Evolutionary conservation across 1,140 invertebrate genomes (phyloP).

Genomic region (Plutomurus gul): DNA sequence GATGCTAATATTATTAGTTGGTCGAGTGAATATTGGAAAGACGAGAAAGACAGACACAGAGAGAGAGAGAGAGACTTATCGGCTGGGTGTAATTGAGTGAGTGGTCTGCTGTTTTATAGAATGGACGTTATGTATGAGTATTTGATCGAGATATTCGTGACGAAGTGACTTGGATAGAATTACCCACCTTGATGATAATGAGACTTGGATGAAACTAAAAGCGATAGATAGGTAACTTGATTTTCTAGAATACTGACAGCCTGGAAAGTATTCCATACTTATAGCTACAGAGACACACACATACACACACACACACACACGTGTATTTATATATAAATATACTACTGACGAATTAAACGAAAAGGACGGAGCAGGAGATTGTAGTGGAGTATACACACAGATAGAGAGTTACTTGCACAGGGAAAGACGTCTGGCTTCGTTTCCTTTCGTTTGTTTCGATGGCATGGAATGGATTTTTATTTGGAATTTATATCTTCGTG

Average conservation of each 20-base stretch:
- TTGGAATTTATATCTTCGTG: background rate
- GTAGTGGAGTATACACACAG: background rate
- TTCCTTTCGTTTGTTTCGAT: background rate
- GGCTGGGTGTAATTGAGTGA: constrained; percentile 21
- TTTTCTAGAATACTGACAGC: constrained; percentile 23
- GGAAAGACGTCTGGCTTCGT: background rate
- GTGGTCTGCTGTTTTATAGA: background rate
- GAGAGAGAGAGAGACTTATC: constrained; percentile 10
- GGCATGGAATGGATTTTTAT: background rate
- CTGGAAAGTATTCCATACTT: constrained; percentile 13
- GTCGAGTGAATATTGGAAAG: constrained; percentile 1
- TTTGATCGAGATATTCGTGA: constrained; percentile 29
- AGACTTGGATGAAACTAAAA: constrained; percentile 27
- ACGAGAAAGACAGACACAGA: background rate
- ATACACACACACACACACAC: background rate
- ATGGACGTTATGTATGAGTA: constrained; percentile 16
- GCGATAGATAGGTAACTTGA: constrained; percentile 26
- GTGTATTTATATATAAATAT: background rate
- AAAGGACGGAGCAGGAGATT: background rate
- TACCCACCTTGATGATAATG: constrained; percentile 26
- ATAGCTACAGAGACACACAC: background rate
- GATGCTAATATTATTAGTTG: background rate
- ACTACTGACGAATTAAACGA: background rate
- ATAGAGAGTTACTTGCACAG: background rate
- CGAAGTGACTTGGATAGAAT: constrained; percentile 23